Percentiles rank a stretch among this genome's conserved stretches.
These are phyloP conservation scores for Neodiprion lecontei DNA, from an alignment of 1,140 invertebrate genomes.

Conservation along the genomic window DNA sequence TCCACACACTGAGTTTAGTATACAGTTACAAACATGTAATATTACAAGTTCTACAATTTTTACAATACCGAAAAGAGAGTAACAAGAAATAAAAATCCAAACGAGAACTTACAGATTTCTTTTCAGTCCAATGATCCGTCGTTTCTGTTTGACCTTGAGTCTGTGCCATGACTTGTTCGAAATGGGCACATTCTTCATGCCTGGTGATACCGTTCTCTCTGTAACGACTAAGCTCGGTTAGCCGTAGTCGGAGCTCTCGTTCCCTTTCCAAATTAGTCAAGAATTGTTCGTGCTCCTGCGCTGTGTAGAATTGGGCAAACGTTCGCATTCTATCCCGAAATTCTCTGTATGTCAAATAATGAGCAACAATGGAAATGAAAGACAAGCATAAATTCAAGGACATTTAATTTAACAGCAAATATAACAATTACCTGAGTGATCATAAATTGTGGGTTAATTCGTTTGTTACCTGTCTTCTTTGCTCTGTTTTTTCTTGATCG, in stretches of 20 bases:
- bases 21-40: too few relatives aligned
- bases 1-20: too few relatives aligned
- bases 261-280: slow-evolving; percentile 81
- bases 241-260: slow-evolving; percentile 79
- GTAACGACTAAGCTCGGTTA: slow-evolving; percentile 84
- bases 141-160: slow-evolving; percentile 51
- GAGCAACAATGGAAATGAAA: neutral
- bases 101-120: slow-evolving; percentile 67
- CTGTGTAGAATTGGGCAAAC: slow-evolving; percentile 87
- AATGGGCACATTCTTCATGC: slow-evolving; percentile 82
- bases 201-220: slow-evolving; percentile 80
- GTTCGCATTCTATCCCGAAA: slow-evolving; percentile 82
- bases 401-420: slow-evolving; percentile 3
- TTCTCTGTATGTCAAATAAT: slow-evolving; percentile 62
- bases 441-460: neutral
- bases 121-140: slow-evolving; percentile 58
- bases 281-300: slow-evolving; percentile 82
- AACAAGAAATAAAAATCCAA: slow-evolving; percentile 10
- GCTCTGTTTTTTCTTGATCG: slow-evolving; percentile 69
- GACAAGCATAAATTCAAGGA: neutral
- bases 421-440: neutral
- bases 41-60: neutral
- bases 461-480: slow-evolving; percentile 75
- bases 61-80: neutral
- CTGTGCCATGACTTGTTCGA: slow-evolving; percentile 72